phyloP scores from a whole-genome alignment of 2,888 invertebrate genomes.

The Callyntrura sp. region DNA sequence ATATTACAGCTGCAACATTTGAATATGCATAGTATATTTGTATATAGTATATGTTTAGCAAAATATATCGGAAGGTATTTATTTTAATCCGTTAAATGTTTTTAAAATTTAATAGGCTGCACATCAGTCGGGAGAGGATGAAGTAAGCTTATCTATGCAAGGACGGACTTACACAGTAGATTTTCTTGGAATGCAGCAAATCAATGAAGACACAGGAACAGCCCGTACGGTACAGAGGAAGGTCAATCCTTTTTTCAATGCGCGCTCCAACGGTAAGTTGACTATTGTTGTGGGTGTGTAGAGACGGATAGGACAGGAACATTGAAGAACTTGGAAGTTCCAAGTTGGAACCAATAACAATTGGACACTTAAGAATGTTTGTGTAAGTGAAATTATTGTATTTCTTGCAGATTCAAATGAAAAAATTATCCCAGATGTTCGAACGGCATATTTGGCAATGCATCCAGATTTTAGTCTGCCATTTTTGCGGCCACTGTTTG shows the following conservation, averaged over 20 bases:
- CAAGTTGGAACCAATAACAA: too few species aligned
- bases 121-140: slow-evolving; percentile 97
- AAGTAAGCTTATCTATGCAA: slow-evolving; percentile 95
- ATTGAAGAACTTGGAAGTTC: background rate
- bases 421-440: slow-evolving; percentile 87
- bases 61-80: too few species aligned
- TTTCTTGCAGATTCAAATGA: slow-evolving; percentile 43
- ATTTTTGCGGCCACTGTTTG: slow-evolving; percentile 93
- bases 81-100: too few species aligned
- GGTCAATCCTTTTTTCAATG: slow-evolving; percentile 84
- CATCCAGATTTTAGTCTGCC: slow-evolving; percentile 90
- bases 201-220: slow-evolving; percentile 99
- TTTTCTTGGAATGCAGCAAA: slow-evolving; percentile 98
- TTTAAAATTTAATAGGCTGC: slow-evolving; percentile 88
- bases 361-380: too few species aligned
- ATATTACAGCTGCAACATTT: too few species aligned
- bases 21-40: too few species aligned
- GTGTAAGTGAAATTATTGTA: too few species aligned
- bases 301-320: background rate
- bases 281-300: background rate
- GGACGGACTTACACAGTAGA: slow-evolving; percentile 98
- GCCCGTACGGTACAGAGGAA: slow-evolving; percentile 96
- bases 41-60: background rate
- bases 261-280: slow-evolving; percentile 77
- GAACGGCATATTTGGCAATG: slow-evolving; percentile 90